phyloP scores from a whole-genome alignment of 1,140 invertebrate genomes.

The Melanaphis sacchari region DNA sequence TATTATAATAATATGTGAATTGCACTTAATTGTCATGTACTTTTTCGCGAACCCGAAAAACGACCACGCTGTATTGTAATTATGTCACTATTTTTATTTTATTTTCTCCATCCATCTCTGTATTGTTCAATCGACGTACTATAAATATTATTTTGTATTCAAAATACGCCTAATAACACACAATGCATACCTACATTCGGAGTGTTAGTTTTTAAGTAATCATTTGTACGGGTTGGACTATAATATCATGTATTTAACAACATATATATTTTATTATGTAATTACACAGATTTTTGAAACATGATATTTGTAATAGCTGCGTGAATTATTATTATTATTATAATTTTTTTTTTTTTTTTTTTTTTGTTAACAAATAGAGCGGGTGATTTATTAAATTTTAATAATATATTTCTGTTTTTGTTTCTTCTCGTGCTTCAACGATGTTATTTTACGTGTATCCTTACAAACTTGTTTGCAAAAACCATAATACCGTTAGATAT shows the following conservation, averaged over 20 bases:
- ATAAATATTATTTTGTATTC: background rate
- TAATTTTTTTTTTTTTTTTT: background rate
- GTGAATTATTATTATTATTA: conserved; percentile 37
- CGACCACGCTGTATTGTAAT: conserved; percentile 7
- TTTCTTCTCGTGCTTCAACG: background rate
- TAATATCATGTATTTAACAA: background rate
- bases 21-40: conserved; percentile 48
- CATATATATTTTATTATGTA: background rate
- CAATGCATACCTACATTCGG: background rate
- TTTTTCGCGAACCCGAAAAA: conserved; percentile 5
- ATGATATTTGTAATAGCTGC: background rate
- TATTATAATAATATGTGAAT: conserved; percentile 35
- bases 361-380: conserved; percentile 2
- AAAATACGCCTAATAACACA: background rate
- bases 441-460: background rate
- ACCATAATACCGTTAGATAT: background rate
- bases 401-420: background rate
- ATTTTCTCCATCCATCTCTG: background rate
- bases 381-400: conserved; percentile 15
- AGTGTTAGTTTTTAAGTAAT: conserved; percentile 19
- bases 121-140: conserved; percentile 38
- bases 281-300: conserved; percentile 7
- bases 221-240: background rate
- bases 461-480: background rate
- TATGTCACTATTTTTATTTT: background rate